These are phyloP conservation scores for Rhincodon typus DNA, from an alignment of 2,797 vertebrate genomes.

Conservation along the genomic window DNA sequence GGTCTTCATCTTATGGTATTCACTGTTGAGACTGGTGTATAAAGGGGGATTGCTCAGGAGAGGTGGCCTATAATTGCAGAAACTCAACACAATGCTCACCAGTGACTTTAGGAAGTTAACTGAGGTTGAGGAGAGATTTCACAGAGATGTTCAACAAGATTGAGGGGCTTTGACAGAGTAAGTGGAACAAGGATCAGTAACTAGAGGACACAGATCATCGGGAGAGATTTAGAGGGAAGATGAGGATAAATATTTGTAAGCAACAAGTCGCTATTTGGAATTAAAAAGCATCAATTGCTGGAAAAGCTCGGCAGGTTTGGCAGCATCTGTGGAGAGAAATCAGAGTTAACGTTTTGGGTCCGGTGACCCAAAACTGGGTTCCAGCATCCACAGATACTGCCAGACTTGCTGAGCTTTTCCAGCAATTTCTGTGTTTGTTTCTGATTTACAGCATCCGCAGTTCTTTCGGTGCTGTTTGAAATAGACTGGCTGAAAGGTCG, in stretches of 20 bases:
- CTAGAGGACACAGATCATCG: not conserved
- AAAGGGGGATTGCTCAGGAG: not conserved
- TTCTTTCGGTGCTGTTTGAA: not conserved
- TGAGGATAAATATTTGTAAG: not conserved
- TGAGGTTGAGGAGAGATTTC: not conserved
- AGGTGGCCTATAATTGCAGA: too few species aligned
- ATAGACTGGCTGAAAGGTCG: not conserved
- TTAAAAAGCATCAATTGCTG: too few species aligned
- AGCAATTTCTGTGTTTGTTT: too few species aligned
- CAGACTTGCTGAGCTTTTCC: too few species aligned
- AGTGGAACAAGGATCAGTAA: not conserved
- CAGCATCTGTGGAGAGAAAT: too few species aligned
- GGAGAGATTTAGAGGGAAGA: not conserved
- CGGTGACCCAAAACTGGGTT: too few species aligned
- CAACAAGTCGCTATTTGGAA: not conserved
- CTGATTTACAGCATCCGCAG: too few species aligned
- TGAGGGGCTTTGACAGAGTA: not conserved
- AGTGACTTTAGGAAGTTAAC: not conserved
- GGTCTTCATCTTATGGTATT: not conserved
- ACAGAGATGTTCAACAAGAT: not conserved
- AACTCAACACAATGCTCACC: not conserved
- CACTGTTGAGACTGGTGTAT: not conserved
- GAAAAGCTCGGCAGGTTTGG: too few species aligned
- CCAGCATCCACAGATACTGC: too few species aligned
- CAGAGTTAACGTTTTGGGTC: too few species aligned